Conservation (phyloP, 2,888 invertebrate species). For the Coleophora deauratella region DNA sequence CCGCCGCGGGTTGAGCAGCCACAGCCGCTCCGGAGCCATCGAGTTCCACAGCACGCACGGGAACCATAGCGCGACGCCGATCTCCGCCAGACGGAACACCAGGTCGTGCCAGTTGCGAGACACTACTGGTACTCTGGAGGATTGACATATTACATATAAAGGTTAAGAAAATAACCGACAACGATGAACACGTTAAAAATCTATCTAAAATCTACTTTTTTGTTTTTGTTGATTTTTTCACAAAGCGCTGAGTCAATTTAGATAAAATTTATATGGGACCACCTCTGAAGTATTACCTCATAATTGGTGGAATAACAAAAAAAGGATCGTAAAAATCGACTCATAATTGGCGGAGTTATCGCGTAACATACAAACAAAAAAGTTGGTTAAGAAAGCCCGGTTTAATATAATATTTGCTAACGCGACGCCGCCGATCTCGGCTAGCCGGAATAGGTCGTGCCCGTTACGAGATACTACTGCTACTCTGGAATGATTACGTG, state of each 20-base stretch:
- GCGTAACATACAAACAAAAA: no score
- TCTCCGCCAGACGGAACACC: conserved; percentile 91
- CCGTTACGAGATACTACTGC: conserved; percentile 93
- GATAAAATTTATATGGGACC: no score
- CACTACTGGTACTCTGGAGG: conserved; percentile 84
- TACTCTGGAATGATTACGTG: conserved; percentile 75
- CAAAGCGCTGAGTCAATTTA: no score
- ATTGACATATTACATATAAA: background rate
- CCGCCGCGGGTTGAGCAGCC: conserved; percentile 94
- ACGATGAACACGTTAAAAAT: no score
- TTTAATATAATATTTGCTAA: no score
- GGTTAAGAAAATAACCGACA: background rate
- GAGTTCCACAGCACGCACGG: conserved; percentile 97
- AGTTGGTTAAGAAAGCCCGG: no score
- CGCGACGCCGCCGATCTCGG: conserved; percentile 94
- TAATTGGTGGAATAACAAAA: no score
- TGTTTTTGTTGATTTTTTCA: no score
- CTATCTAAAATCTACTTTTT: no score
- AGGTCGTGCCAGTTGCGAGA: conserved; percentile 95
- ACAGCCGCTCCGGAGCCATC: conserved; percentile 93
- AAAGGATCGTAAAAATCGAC: no score
- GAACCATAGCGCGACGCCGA: conserved; percentile 95
- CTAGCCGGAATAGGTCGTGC: conserved; percentile 93
- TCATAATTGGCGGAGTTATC: no score
- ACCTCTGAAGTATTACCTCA: no score